Base-by-base conservation (phyloP, 2,888 invertebrate species). In the Scaptomyza parva region DNA sequence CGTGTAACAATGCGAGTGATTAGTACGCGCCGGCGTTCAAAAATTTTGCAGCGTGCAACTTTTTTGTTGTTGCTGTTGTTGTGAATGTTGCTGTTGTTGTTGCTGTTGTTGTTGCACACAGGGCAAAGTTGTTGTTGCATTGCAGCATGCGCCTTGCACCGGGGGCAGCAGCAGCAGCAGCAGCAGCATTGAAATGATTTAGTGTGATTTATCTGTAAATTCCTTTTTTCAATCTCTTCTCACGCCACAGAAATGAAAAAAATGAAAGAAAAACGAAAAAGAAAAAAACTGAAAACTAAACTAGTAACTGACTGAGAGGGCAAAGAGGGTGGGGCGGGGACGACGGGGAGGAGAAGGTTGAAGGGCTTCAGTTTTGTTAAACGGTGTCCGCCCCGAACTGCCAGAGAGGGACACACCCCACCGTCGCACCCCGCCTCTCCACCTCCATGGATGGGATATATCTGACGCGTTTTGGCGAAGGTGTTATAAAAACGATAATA, bases 151-250 rank as follows among this genome's bases (percentile, higher is more conserved):
- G 79, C 68, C 70, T 55, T 48, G 64, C 57, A 71, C 82, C 74
- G 78, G 64, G 62, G 63, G 61, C 70, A 28, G n/a, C 26, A 5
- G 24, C 7, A n/a, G n/a, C 7, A 28, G 28, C 11, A 28, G 28
- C 28, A n/a, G n/a, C 28, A 48, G 69, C 74, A 80, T 86, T 80
- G 88, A 89, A 89, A 83, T 83, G 88, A 89, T 88, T 89, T 89
- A 86, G 87, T 88, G 89, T 88, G 88, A 88, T 88, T 88, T 88
- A 88, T 88, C 88, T 89, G 88, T 76, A 83, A 84, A 86, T 89
- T 86, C 89, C 88, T 83, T 73, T 76, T 81, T 88, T 89, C 85
- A 89, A 88, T 88, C 88, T 88, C 88, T 89, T 88, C 88, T 88
- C 88, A 88, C 88, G 88, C 88, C 88, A 63, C 87, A 78, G 62